Percentiles rank a stretch among this genome's conserved stretches.
These are phyloP conservation scores for Phrynosoma platyrhinos DNA, from an alignment of 2,113 vertebrate species.

Conservation along the genomic window DNA sequence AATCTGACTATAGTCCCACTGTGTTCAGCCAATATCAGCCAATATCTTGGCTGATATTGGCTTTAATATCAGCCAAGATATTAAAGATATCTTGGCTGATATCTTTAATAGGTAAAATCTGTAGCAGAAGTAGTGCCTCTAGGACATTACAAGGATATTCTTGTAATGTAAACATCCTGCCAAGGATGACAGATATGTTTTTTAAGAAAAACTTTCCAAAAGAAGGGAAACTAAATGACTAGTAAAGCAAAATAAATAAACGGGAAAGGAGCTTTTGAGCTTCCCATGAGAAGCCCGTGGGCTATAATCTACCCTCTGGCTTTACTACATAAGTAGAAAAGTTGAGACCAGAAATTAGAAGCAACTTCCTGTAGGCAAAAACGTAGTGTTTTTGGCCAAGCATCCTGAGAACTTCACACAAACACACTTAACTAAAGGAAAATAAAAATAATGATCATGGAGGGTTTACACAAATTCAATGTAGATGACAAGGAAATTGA, in stretches of 20 bases:
- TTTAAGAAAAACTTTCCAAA: neutral
- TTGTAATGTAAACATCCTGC: slow-evolving; percentile 14
- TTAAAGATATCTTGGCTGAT: neutral
- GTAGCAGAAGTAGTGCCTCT: neutral
- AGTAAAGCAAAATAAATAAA: slow-evolving; percentile 5
- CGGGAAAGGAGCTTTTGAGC: neutral
- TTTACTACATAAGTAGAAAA: slow-evolving; percentile 16
- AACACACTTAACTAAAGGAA: no score
- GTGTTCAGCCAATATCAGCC: no score
- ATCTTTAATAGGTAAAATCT: neutral
- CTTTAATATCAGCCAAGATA: no score
- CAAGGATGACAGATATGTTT: slow-evolving; percentile 11
- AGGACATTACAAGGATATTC: neutral
- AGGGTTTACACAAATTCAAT: no score
- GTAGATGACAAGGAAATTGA: no score
- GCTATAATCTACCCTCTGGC: neutral
- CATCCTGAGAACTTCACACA: slow-evolving; percentile 2
- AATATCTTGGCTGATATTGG: neutral
- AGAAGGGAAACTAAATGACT: neutral
- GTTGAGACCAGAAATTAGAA: neutral
- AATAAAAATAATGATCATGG: no score
- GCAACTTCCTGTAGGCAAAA: slow-evolving; percentile 30
- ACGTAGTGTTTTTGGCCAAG: neutral
- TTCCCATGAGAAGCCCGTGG: neutral
- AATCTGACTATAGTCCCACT: neutral